Evolutionary conservation across 2,113 vertebrate genomes (phyloP), one percentile per base, ranked within the genome.

Genomic region (Sprattus sprattus): DNA sequence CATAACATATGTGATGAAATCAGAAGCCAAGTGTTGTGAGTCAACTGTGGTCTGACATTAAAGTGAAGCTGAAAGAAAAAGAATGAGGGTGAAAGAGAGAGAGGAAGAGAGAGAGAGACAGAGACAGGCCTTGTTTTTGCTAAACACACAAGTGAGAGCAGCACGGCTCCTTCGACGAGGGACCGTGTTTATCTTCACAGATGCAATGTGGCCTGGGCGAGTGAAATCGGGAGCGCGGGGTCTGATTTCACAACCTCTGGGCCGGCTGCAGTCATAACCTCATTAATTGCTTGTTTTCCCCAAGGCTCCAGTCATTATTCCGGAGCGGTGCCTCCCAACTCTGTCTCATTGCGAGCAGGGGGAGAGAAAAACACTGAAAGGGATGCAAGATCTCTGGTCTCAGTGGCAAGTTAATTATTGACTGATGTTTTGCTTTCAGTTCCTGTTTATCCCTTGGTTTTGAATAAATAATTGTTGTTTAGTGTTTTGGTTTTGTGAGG

Each of bases 1-100:
- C 90, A 90, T 91, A 90, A 89, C 87, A 86, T 46, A 71, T 87
- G 87, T 91, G 89, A 89, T 89, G 87, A 89, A 92, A 91, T 86
- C 84, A 86, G 81, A 83, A 83, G 86, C 82, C 88, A 86, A 87
- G 85, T 44, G 52, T 50, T 87, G 80, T 92, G 90, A 91, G 86
- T 92, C 88, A 89, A 88, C 84, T 54, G 83, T 81, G 83, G 82
- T 83, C 86, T 91, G 84, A 39, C 88, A 81, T 86, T 89, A 81
- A 81, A 83, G 81, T 32, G 10, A 20, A 71, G 45, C 80, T 84
- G 57, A 45, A 52, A 22, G 60, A 54, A 8, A 54, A 8, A 57
- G 45, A 46, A 16, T 5, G n/a, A 87, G 16, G 57, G 49, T 46
- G 45, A 67, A 11, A 84, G 44, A 64, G 20, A 84, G 57, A 28